Conservation (phyloP, 2,888 invertebrate species). For the Drosophila stalkeri region DNA sequence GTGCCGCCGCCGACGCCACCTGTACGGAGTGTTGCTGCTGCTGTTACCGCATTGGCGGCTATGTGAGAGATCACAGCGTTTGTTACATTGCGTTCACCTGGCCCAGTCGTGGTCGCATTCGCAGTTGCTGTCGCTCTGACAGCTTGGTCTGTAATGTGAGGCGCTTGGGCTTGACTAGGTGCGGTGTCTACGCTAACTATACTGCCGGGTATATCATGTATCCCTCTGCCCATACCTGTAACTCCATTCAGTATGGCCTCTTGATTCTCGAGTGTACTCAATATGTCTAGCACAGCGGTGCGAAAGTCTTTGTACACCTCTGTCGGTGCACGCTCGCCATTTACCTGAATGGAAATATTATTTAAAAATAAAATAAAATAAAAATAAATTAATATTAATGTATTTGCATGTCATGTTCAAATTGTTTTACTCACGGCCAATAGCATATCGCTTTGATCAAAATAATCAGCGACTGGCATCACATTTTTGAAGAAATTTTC, state of each 20-base stretch:
- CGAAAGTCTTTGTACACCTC: conserved; percentile 95
- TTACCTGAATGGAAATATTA: conserved; percentile 87
- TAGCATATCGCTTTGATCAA: conserved; percentile 93
- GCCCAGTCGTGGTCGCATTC: neutral
- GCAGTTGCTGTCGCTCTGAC: conserved; percentile 15
- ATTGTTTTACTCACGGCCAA: conserved; percentile 86
- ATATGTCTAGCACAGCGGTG: conserved; percentile 90
- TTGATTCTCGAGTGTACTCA: conserved; percentile 90
- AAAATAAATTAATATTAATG: neutral
- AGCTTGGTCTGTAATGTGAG: conserved; percentile 65
- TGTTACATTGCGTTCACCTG: conserved; percentile 45
- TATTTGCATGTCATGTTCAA: neutral
- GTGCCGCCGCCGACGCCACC: conserved; percentile 10
- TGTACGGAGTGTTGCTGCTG: conserved; percentile 50
- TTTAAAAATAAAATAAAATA: too few relatives aligned
- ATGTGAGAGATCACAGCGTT: conserved; percentile 49
- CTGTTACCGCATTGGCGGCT: conserved; percentile 63
- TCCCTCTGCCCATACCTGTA: conserved; percentile 87
- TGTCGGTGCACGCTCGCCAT: conserved; percentile 93
- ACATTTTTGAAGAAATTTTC: conserved; percentile 95
- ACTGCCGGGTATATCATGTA: conserved; percentile 88
- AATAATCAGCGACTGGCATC: conserved; percentile 95
- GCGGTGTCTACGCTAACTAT: conserved; percentile 88
- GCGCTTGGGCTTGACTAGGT: conserved; percentile 85
- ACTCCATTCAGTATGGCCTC: conserved; percentile 88